Base-by-base conservation (phyloP, 1,140 invertebrate genomes). In the Drosophila chauvacae region DNA sequence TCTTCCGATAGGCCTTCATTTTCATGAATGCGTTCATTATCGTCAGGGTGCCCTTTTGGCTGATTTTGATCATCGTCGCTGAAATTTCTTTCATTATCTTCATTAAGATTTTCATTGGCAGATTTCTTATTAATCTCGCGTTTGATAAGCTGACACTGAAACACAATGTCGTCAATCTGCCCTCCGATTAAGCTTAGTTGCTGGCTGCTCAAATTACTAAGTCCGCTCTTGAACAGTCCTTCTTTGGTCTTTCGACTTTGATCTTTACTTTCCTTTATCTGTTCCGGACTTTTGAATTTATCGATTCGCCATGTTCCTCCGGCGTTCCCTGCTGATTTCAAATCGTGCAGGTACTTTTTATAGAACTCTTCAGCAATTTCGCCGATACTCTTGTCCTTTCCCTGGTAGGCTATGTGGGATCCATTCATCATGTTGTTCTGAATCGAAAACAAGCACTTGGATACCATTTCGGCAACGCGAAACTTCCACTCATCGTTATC, bases 111-210 rank as follows among this genome's bases (percentile, higher is more conserved):
- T 16, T 18, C 18, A 18, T 16, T 13, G 3, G 13, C 16, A 4
- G 23, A 13, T 13, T 23, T 30, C 7, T 16, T 55, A 2, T 37
- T 13, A 11, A 50, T 10, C 7, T 35, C 39, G 5, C 10, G n/a
- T 68, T 39, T 72, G 1, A 73, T 18, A n/a, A 9, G 11, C 16
- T 73, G 23, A 20, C 77, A 78, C 16, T 73, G 61, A 28, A 26
- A 26, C 11, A 66, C 60, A 16, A 79, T 60, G 10, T 10, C 41
- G n/a, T 79, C 56, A 14, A 80, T 61, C 16, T 80, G 41, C 0
- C 5, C 10, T 9, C 4, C 23, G 16, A 41, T 23, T 14, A 63
- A 4, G 6, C 1, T 0, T 4, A 23, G 5, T 16, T 30, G 10
- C 4, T 2, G 5, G 9, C 7, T n/a, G 16, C 0, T 48, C 2